Evolutionary conservation across 2,888 invertebrate genomes (phyloP).

Genomic region (Mythimna ferrago): DNA sequence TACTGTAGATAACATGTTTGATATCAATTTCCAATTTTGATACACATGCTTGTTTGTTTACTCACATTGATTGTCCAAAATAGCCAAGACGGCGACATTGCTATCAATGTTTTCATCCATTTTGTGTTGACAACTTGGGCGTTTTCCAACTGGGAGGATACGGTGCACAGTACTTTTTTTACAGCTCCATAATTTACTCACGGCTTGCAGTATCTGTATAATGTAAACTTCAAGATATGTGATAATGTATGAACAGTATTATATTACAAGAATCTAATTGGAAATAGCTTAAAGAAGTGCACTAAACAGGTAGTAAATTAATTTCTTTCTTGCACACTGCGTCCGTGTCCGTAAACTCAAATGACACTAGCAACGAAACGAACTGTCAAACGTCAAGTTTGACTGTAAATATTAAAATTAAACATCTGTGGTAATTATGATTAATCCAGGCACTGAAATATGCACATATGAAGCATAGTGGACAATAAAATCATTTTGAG

Average conservation of each 20-base stretch:
- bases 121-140: conserved; percentile 52
- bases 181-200: not conserved
- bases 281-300: not conserved
- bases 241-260: conserved; percentile 6
- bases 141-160: conserved; percentile 63
- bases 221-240: not conserved
- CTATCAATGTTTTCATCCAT: conserved; percentile 81
- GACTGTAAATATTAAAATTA: not conserved
- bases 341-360: not conserved
- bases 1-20: not conserved
- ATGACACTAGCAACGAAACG: not conserved
- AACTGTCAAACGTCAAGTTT: not conserved
- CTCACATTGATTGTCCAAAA: conserved; percentile 79
- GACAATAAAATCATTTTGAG: not conserved
- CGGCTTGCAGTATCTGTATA: not conserved
- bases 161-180: conserved; percentile 41
- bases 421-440: no score
- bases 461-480: not conserved
- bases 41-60: conserved; percentile 53
- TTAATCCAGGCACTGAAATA: not conserved
- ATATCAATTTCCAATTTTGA: conserved; percentile 4
- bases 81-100: conserved; percentile 80
- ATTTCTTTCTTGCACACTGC: conserved; percentile 11
- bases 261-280: not conserved
- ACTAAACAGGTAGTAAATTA: not conserved